Evolutionary conservation across 2,113 vertebrate genomes (phyloP), one percentile per base, ranked within the genome.

Genomic region (Tylochromis polylepis): DNA sequence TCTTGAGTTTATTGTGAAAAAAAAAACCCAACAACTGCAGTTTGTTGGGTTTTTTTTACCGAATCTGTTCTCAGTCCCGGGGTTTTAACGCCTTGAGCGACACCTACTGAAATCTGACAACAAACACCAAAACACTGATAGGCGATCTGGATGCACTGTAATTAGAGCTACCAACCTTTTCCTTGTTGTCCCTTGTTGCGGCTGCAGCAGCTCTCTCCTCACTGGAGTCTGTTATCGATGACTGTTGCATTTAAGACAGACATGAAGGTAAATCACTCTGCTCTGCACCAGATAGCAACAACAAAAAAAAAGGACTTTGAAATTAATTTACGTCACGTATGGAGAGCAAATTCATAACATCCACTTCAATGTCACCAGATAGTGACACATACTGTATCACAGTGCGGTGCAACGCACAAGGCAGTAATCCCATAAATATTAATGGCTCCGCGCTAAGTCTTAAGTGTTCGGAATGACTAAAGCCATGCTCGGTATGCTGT

Each of bases 81-180:
- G 12, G 16, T 83, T 70, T 83, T 41, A 55, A 31, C 49, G 41
- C 11, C 4, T 12, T 65, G 43, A 79, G 34, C 6, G 6, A 56
- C 34, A 24, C n/a, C 72, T 53, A 31, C 70, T 31, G 70, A 51
- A 77, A 77, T 51, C 16, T 77, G 70, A 51, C 43, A 51, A 31
- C 43, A 77, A 77, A 77, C 46, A 14, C 46, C n/a, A 77, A 34
- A 77, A 79, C 53, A 36, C 41, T 56, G 78, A 85, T 53, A 31
- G 22, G 31, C 51, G 56, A 16, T 87, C 60, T 65, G n/a, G 41
- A 18, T 11, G 77, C 11, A 58, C 29, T 57, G 31, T 34, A 78
- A 65, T 11, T 59, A 60, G 24, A 85, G 85, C 81, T 70, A 95
- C 96, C 70, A 60, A 96, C 96, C 96, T 96, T 95, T 88, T 93